These are phyloP conservation scores for Melanophora roralis DNA, from an alignment of 2,888 invertebrate species.

Conservation along the genomic window DNA sequence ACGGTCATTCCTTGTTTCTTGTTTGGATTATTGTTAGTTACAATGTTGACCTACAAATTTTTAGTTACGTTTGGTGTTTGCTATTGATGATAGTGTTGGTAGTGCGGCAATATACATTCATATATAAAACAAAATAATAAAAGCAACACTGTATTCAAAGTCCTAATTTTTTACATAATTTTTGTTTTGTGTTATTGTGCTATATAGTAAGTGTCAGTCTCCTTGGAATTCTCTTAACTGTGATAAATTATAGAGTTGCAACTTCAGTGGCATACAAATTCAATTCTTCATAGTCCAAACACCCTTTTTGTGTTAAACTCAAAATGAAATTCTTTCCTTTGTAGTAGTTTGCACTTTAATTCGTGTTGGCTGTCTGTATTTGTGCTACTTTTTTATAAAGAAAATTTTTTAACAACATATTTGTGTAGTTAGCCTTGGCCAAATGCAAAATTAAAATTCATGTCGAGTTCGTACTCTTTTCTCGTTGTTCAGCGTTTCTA, in stretches of 20 bases:
- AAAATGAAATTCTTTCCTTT: conserved; percentile 17
- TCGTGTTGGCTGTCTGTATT: conserved; percentile 35
- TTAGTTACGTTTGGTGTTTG: neutral
- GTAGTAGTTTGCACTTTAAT: conserved; percentile 35
- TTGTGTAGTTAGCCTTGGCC: conserved; percentile 56
- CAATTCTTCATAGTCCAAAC: conserved; percentile 21
- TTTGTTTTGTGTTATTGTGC: neutral
- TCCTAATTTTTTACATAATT: conserved; percentile 7
- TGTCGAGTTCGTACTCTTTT: conserved; percentile 58
- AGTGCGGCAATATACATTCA: conserved; percentile 20
- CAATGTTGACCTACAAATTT: conserved; percentile 47
- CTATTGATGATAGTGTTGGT: neutral
- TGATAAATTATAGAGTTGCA: conserved; percentile 59
- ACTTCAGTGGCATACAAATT: conserved; percentile 54
- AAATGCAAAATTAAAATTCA: conserved; percentile 62
- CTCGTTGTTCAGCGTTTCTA: conserved; percentile 59
- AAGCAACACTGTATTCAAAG: neutral
- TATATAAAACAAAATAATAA: conserved; percentile 42
- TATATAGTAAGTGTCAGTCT: conserved; percentile 22
- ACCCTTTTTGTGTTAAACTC: conserved; percentile 34
- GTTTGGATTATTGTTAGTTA: conserved; percentile 13
- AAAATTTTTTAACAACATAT: conserved; percentile 9
- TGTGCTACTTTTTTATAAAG: conserved; percentile 9
- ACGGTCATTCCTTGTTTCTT: neutral
- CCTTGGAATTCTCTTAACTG: conserved; percentile 37